Evolutionary conservation across 2,888 invertebrate species (phyloP).

Genomic region (Papilio protenor): DNA sequence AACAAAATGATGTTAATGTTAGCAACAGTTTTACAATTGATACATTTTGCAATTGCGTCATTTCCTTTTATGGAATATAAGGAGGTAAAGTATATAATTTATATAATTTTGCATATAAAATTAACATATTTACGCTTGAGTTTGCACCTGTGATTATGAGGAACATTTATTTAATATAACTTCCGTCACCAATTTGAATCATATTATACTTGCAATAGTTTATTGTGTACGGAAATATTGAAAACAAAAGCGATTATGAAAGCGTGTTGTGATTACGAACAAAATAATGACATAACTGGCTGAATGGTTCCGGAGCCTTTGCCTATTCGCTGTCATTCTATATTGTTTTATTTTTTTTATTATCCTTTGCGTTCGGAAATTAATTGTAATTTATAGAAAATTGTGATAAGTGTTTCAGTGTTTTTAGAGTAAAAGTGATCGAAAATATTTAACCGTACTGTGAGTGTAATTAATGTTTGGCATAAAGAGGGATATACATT

Average conservation of each 20-base stretch:
- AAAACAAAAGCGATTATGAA: constrained; percentile 25
- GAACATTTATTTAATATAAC: background rate
- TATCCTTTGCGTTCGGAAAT: background rate
- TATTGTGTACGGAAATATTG: constrained; percentile 26
- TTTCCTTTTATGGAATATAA: constrained; percentile 33
- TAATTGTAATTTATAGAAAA: background rate
- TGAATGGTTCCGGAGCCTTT: constrained; percentile 5
- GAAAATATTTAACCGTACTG: background rate
- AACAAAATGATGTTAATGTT: constrained; percentile 27
- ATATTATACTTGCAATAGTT: constrained; percentile 23
- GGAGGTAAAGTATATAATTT: constrained; percentile 38
- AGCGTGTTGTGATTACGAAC: constrained; percentile 23
- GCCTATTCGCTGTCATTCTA: background rate
- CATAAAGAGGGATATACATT: background rate
- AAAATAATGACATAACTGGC: constrained; percentile 25
- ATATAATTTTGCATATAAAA: background rate
- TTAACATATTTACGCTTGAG: constrained; percentile 11
- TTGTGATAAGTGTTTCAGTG: background rate
- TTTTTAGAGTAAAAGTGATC: background rate
- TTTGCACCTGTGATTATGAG: background rate
- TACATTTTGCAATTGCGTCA: constrained; percentile 28
- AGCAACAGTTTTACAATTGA: constrained; percentile 36
- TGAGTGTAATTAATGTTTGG: background rate
- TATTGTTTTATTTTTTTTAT: constrained; percentile 12
- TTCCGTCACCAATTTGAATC: constrained; percentile 23